Conservation (phyloP, 2,113 vertebrate species). For the Dromaius novaehollandiae region DNA sequence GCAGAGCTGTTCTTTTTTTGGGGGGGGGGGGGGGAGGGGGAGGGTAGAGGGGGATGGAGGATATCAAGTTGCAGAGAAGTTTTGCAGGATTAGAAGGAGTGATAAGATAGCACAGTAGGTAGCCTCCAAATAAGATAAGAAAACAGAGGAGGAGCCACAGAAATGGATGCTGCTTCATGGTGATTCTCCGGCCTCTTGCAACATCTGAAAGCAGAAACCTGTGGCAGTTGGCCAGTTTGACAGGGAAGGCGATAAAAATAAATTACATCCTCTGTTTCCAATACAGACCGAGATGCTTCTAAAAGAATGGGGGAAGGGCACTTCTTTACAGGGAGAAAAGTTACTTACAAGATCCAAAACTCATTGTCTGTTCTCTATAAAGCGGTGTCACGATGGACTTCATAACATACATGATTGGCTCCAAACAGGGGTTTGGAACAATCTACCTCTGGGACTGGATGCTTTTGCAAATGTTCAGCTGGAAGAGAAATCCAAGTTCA, state of each 20-base stretch:
- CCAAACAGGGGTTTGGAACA: neutral
- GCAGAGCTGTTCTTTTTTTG: neutral
- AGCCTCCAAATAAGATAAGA: constrained; percentile 51
- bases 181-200: constrained; percentile 24
- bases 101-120: constrained; percentile 56
- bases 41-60: neutral
- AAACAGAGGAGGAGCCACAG: constrained; percentile 31
- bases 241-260: constrained; percentile 60
- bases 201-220: constrained; percentile 51
- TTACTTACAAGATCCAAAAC: neutral
- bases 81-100: constrained; percentile 29
- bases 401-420: neutral
- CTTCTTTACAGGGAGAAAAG: constrained; percentile 9
- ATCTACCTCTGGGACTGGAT: constrained; percentile 17
- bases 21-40: neutral
- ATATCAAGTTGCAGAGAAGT: constrained; percentile 24
- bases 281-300: constrained; percentile 16
- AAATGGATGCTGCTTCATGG: neutral
- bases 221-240: constrained; percentile 58
- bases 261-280: constrained; percentile 57
- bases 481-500: constrained; percentile 26
- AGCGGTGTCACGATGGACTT: neutral
- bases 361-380: constrained; percentile 28
- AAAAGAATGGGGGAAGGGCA: constrained; percentile 18
- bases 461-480: neutral